Percentiles rank a stretch among this genome's conserved stretches.
phyloP scores from a whole-genome alignment of 2,888 invertebrate genomes.

The Psylliodes chrysocephalus region DNA sequence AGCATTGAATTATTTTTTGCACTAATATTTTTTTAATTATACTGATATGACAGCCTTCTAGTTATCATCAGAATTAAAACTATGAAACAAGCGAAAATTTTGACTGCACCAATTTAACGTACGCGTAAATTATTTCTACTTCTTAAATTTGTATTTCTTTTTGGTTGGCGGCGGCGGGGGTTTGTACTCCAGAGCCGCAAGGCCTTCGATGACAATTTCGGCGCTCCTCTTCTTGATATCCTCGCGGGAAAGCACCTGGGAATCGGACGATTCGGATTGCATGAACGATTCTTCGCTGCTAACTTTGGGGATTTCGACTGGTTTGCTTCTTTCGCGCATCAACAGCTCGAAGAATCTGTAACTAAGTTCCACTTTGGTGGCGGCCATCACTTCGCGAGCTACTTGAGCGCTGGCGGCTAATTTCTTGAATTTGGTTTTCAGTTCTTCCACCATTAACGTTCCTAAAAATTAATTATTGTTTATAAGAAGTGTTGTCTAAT shows the following conservation, averaged over 20 bases:
- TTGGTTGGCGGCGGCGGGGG: constrained; percentile 37
- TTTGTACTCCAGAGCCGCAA: constrained; percentile 47
- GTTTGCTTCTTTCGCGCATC: constrained; percentile 50
- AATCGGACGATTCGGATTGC: constrained; percentile 49
- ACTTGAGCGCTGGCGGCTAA: constrained; percentile 44
- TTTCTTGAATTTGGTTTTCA: constrained; percentile 46
- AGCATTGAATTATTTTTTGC: no score
- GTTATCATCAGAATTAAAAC: no score
- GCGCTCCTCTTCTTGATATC: constrained; percentile 56
- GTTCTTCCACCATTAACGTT: constrained; percentile 49
- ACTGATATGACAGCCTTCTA: no score
- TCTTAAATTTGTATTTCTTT: constrained; percentile 38
- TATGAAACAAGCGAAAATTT: no score
- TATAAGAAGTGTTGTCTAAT: no score
- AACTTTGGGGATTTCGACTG: constrained; percentile 41
- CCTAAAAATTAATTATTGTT: constrained; percentile 37
- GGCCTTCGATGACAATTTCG: constrained; percentile 53
- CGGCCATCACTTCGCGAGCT: constrained; percentile 43
- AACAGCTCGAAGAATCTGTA: constrained; percentile 51
- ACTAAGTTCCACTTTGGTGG: constrained; percentile 45
- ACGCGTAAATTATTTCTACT: constrained; percentile 2
- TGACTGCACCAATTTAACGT: no score
- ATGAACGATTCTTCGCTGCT: constrained; percentile 53
- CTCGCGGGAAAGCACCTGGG: constrained; percentile 50
- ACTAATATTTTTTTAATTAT: no score